phyloP scores from a whole-genome alignment of 2,888 invertebrate genomes.

The Cheilosia grossa region DNA sequence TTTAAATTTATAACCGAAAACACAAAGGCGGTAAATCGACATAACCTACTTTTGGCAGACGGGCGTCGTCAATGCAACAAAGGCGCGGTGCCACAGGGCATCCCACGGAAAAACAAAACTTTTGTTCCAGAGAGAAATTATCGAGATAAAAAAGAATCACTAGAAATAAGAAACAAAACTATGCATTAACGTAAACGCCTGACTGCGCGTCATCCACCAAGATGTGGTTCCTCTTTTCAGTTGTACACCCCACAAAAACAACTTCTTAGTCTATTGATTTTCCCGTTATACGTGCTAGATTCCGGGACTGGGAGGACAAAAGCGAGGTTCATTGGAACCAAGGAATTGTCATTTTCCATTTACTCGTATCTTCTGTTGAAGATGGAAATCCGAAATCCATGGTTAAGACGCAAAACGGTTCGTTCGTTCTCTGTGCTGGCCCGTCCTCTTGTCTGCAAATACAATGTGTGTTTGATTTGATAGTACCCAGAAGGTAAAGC shows the following conservation, averaged over 20 bases:
- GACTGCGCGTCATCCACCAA: slow-evolving; percentile 27
- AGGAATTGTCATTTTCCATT: slow-evolving; percentile 10
- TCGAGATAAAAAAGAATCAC: slow-evolving; percentile 24
- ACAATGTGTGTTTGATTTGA: slow-evolving; percentile 43
- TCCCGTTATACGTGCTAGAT: slow-evolving; percentile 19
- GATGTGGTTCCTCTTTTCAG: slow-evolving; percentile 12
- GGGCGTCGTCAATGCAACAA: slow-evolving; percentile 18
- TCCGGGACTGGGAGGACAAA: slow-evolving; percentile 26
- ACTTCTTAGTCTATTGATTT: slow-evolving; percentile 56
- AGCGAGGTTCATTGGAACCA: slow-evolving; percentile 16
- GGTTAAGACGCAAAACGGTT: slow-evolving; percentile 40
- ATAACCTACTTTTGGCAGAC: slow-evolving; percentile 54
- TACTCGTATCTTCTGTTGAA: not conserved
- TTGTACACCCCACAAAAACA: not conserved
- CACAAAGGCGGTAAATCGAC: slow-evolving; percentile 15
- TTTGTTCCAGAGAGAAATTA: slow-evolving; percentile 10
- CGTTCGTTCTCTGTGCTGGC: not conserved
- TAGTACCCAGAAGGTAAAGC: slow-evolving; percentile 39
- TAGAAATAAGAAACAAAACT: not conserved
- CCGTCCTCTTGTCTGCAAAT: slow-evolving; percentile 1
- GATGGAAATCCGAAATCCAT: slow-evolving; percentile 40
- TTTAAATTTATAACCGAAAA: slow-evolving; percentile 23
- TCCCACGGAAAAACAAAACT: slow-evolving; percentile 11
- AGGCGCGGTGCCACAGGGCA: slow-evolving; percentile 25
- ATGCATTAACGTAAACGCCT: slow-evolving; percentile 9